Evolutionary conservation across 2,888 invertebrate species (phyloP), one percentile per base, ranked within the genome.

Genomic region (Pecten maximus): DNA sequence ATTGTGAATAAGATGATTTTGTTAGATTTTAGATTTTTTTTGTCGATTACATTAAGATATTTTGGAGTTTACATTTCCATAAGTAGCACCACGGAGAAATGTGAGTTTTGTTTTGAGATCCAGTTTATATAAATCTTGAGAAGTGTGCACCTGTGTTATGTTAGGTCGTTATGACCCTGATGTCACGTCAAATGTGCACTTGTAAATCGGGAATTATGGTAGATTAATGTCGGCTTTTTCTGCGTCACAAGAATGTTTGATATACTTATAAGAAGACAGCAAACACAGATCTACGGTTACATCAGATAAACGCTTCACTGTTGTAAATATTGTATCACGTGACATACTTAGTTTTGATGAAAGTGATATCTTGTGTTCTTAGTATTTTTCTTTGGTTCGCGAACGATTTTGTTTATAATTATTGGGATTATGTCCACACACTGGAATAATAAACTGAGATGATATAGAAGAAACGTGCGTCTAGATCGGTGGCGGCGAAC

Each of bases 161-260:
- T 74, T 74, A 74, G 74, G 74, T 74, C 74, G 74, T 2, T 35
- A 0, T 35, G 74, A 74, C 74, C 74, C 35, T 74, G 74, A 74
- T 35, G 74, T 3, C 74, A 74, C 74, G 74, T 74, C 74, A 74
- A 74, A 74, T 74, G 74, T 35, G 74, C 74, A 74, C 74, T 74
- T 74, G 74, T 74, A 74, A 74, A 74, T 74, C 74, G 74, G 74
- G 74, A 74, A 74, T 74, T 74, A 74, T 28, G 15, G 74, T 12
- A 74, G 74, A 74, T 74, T 74, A 74, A 74, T 74, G 74, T 74
- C 74, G 74, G 74, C 74, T 28, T 74, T 35, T 74, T 35, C 74
- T 74, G 74, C 74, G 74, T 74, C 74, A 74, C 74, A 74, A 74
- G 74, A 74, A 74, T 74, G 74, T 74, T 74, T 74, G 74, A 74